phyloP scores from a whole-genome alignment of 2,888 invertebrate species.

The Nezara viridula region DNA sequence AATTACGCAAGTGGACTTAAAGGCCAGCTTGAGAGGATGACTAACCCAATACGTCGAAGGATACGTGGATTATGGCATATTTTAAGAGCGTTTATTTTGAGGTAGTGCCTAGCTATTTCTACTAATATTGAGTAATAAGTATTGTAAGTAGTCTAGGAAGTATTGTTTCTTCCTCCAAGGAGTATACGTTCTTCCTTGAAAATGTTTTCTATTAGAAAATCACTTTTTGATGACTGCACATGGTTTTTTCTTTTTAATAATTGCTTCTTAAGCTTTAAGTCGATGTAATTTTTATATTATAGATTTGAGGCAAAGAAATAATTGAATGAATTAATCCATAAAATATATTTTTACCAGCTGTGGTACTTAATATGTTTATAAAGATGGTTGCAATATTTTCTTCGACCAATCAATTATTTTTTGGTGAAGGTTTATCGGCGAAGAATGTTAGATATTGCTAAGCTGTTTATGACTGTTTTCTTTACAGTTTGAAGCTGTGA shows the following conservation, averaged over 20 bases:
- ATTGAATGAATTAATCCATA: slow-evolving; percentile 12
- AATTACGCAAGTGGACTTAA: not conserved
- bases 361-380: slow-evolving; percentile 18
- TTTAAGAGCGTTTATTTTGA: slow-evolving; percentile 3
- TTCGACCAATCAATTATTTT: slow-evolving; percentile 32
- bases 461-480: not conserved
- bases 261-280: not conserved
- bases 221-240: not conserved
- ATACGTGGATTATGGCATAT: not conserved
- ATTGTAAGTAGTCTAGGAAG: not conserved
- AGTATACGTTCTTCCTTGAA: not conserved
- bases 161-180: not conserved
- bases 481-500: slow-evolving; percentile 39
- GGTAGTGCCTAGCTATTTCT: slow-evolving; percentile 39
- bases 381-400: slow-evolving; percentile 12
- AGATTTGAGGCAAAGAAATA: not conserved
- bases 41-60: not conserved
- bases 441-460: slow-evolving; percentile 24
- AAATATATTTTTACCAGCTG: slow-evolving; percentile 39
- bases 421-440: slow-evolving; percentile 14
- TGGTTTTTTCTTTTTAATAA: not conserved
- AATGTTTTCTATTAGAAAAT: not conserved
- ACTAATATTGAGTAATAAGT: not conserved
- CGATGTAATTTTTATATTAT: not conserved
- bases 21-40: not conserved